phyloP scores from a whole-genome alignment of 2,888 invertebrate genomes.

The Volucella zonaria region DNA sequence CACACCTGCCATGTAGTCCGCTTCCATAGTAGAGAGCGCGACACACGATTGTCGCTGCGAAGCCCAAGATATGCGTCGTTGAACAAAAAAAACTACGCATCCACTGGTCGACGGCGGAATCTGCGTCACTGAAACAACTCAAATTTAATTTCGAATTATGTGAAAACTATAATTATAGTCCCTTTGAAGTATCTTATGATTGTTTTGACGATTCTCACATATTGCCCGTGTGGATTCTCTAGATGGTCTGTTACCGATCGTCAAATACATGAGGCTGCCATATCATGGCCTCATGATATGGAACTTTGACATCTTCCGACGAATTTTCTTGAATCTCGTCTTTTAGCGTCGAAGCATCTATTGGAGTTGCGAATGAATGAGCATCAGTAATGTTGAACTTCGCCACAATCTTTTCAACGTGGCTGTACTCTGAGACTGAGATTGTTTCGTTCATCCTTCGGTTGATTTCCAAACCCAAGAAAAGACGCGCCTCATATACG shows the following conservation, averaged over 20 bases:
- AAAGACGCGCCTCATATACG: conserved; percentile 1
- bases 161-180: background rate
- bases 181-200: background rate
- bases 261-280: conserved; percentile 66
- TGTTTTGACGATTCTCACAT: background rate
- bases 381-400: conserved; percentile 3
- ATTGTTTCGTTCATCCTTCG: background rate
- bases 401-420: conserved; percentile 5
- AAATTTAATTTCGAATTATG: too few species aligned
- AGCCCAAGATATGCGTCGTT: too few species aligned
- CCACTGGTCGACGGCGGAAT: too few species aligned
- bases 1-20: too few species aligned
- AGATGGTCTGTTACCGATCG: conserved; percentile 57
- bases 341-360: too few species aligned
- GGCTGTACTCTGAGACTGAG: background rate
- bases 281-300: conserved; percentile 70
- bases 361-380: background rate
- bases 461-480: too few species aligned
- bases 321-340: too few species aligned
- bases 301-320: too few species aligned
- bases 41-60: too few species aligned
- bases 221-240: background rate
- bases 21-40: too few species aligned
- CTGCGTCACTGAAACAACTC: too few species aligned
- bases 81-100: too few species aligned